Evolutionary conservation across 2,797 vertebrate species (phyloP).

Genomic region (Etheostoma nigrum): DNA sequence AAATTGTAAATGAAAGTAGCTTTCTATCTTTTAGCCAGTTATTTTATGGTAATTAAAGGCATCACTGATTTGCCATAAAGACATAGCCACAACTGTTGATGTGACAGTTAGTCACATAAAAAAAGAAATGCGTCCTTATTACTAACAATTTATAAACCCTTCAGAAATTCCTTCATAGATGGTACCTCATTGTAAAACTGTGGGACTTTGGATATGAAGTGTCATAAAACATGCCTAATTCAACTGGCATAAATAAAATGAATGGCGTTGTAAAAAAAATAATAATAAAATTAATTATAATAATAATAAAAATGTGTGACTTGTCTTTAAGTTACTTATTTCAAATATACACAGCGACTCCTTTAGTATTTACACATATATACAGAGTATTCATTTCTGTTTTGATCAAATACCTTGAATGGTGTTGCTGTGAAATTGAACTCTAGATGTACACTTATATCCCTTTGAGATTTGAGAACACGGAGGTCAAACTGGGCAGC

Average conservation of each 20-base stretch:
- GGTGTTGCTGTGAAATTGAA: conserved; percentile 86
- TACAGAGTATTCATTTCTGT: conserved; percentile 87
- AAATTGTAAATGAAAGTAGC: not conserved
- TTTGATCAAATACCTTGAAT: conserved; percentile 90
- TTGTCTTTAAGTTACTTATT: conserved; percentile 96
- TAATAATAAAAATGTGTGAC: conserved; percentile 89
- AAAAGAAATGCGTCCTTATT: not conserved
- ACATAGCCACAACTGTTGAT: not conserved
- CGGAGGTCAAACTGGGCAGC: conserved; percentile 84
- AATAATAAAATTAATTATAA: conserved; percentile 65
- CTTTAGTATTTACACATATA: conserved; percentile 99
- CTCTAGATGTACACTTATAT: conserved; percentile 73
- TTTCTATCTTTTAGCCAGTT: not conserved
- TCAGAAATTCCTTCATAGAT: conserved; percentile 71
- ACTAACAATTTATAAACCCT: conserved; percentile 75
- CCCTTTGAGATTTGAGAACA: conserved; percentile 83
- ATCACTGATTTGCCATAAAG: not conserved
- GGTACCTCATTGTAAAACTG: conserved; percentile 83
- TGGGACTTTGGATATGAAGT: conserved; percentile 81
- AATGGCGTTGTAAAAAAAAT: conserved; percentile 89
- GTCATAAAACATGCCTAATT: conserved; percentile 91
- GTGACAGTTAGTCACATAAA: not conserved
- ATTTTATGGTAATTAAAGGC: conserved; percentile 1
- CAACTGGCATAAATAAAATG: conserved; percentile 92
- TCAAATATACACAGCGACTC: conserved; percentile 99